Evolutionary conservation across 2,113 vertebrate species (phyloP).

Genomic region (Mastomys coucha): DNA sequence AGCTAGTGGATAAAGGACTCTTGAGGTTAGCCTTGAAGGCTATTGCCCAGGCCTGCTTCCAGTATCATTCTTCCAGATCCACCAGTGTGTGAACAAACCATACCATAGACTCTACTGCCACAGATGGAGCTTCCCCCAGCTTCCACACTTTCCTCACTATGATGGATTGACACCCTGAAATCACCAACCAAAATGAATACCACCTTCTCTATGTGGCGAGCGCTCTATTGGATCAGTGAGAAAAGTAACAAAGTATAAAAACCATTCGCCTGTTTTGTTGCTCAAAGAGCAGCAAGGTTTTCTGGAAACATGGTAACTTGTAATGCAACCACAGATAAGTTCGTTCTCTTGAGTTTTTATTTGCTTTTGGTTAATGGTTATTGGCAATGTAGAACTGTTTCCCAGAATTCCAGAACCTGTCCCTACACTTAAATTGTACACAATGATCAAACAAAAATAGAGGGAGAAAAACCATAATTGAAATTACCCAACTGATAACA

Average conservation of each 20-base stretch:
- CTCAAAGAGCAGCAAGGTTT: background rate
- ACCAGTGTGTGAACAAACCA: background rate
- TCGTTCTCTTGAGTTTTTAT: background rate
- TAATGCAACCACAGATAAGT: slow-evolving; percentile 21
- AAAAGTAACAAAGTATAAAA: background rate
- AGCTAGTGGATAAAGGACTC: background rate
- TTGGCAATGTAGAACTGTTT: background rate
- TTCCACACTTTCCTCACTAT: background rate
- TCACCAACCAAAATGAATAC: background rate
- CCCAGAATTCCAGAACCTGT: background rate
- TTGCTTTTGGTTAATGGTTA: slow-evolving; percentile 21
- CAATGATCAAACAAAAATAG: slow-evolving; percentile 10
- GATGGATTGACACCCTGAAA: background rate
- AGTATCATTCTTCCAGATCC: background rate
- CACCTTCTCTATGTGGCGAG: background rate
- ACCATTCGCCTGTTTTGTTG: background rate
- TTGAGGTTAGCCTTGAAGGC: too few species aligned
- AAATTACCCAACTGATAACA: background rate
- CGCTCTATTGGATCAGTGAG: background rate
- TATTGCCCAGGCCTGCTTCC: background rate
- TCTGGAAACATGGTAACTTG: background rate
- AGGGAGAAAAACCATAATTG: background rate
- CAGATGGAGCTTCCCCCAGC: background rate
- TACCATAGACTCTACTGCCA: background rate
- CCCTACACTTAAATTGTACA: background rate